A percentile compares a stretch with the other conserved stretches of the same genome.
Evolutionary conservation across 2,888 invertebrate species (phyloP).

Genomic region (Drosophila paucipuncta): DNA sequence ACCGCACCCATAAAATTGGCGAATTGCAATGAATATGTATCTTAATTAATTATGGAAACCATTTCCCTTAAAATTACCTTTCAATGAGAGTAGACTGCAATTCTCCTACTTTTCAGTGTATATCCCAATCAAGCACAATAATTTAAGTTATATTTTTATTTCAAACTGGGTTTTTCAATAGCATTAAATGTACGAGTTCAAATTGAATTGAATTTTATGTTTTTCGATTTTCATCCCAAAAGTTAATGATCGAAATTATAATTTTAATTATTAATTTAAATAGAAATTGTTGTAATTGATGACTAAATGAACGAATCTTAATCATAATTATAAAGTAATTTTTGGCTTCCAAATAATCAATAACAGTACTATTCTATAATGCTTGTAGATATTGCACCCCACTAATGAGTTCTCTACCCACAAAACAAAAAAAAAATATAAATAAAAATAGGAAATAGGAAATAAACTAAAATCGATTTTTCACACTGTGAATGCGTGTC

Average conservation of each 20-base stretch:
- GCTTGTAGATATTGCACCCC: conserved; percentile 1
- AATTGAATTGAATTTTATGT: neutral
- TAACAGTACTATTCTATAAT: conserved; percentile 14
- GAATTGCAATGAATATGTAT: neutral
- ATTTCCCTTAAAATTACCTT: neutral
- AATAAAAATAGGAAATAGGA: neutral
- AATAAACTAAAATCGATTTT: conserved; percentile 45
- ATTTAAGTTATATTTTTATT: neutral
- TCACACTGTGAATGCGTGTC: conserved; percentile 44
- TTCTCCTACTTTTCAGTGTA: too few species aligned
- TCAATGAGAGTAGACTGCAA: neutral
- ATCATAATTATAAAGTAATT: neutral
- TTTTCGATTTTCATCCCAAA: neutral
- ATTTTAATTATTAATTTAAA: neutral
- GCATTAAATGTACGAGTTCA: neutral
- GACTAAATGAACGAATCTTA: neutral
- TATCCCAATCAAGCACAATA: neutral
- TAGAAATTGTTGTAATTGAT: neutral
- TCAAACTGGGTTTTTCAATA: neutral
- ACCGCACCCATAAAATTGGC: neutral
- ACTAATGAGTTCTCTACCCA: conserved; percentile 13
- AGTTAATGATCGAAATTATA: neutral
- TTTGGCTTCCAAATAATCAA: conserved; percentile 32
- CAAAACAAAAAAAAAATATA: neutral
- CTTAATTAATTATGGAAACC: neutral